Evolutionary conservation across 2,888 invertebrate species (phyloP).

Genomic region (Acronicta leporina): DNA sequence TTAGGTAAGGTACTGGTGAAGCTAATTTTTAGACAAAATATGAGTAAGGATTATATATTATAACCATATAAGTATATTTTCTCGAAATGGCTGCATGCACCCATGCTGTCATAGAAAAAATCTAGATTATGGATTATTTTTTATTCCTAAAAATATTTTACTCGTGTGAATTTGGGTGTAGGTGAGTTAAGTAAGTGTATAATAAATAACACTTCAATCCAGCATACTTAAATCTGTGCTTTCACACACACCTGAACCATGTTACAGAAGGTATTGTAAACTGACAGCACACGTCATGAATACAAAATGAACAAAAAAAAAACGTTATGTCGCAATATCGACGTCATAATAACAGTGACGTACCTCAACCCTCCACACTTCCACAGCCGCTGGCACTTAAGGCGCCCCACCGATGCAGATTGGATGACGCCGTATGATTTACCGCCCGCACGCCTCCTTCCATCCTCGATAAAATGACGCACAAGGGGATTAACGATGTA

Average conservation of each 20-base stretch:
- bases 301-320: slow-evolving; percentile 11
- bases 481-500: slow-evolving; percentile 46
- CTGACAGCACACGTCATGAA: slow-evolving; percentile 4
- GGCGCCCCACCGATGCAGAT: slow-evolving; percentile 63
- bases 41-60: neutral
- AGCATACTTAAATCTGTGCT: neutral
- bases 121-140: too few relatives aligned
- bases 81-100: too few relatives aligned
- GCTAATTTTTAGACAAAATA: slow-evolving; percentile 16
- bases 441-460: slow-evolving; percentile 51
- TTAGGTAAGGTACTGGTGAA: slow-evolving; percentile 20
- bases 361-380: slow-evolving; percentile 44
- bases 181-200: too few relatives aligned
- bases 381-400: slow-evolving; percentile 56
- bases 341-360: slow-evolving; percentile 36
- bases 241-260: slow-evolving; percentile 1
- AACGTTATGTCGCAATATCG: slow-evolving; percentile 4
- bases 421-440: slow-evolving; percentile 67
- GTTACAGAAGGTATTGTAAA: slow-evolving; percentile 1
- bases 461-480: slow-evolving; percentile 58
- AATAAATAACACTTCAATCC: too few relatives aligned
- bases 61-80: neutral
- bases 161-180: too few relatives aligned
- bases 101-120: too few relatives aligned
- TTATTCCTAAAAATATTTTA: too few relatives aligned